Conservation (phyloP, 2,113 vertebrate genomes). For the Chloropsis cyanopogon region DNA sequence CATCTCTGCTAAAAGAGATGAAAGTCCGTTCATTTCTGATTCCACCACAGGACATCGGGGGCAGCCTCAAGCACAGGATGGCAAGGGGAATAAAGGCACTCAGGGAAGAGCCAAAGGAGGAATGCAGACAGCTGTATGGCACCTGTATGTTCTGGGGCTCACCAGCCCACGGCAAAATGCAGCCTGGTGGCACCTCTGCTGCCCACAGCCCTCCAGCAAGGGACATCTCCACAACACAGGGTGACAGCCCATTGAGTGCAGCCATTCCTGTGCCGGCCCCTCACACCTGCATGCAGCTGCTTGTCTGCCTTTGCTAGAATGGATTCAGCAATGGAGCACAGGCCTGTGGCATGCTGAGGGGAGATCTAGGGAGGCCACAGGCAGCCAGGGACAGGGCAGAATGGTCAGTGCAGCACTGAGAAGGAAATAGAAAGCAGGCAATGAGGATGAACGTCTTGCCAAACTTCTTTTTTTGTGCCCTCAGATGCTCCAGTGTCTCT, state of each 20-base stretch:
- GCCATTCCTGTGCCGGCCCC: not conserved
- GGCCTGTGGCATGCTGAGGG: not conserved
- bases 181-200: not conserved
- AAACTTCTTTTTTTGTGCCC: not conserved
- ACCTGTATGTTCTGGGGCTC: not conserved
- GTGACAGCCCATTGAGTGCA: not conserved
- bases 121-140: not conserved
- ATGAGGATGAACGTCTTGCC: not conserved
- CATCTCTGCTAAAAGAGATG: not conserved
- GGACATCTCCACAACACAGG: accelerated
- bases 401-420: not conserved
- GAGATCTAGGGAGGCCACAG: not conserved
- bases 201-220: not conserved
- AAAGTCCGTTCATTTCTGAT: not conserved
- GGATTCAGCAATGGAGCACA: not conserved
- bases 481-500: not conserved
- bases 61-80: not conserved
- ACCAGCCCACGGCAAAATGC: not conserved
- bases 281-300: not conserved
- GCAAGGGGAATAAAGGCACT: accelerated
- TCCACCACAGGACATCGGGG: not conserved
- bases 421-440: not conserved
- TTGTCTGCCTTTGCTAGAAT: not conserved
- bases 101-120: not conserved
- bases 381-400: not conserved